Percentiles rank a stretch among this genome's conserved stretches.
Evolutionary conservation across 1,140 invertebrate species (phyloP).

Genomic region (Doryteuthis pealeii): DNA sequence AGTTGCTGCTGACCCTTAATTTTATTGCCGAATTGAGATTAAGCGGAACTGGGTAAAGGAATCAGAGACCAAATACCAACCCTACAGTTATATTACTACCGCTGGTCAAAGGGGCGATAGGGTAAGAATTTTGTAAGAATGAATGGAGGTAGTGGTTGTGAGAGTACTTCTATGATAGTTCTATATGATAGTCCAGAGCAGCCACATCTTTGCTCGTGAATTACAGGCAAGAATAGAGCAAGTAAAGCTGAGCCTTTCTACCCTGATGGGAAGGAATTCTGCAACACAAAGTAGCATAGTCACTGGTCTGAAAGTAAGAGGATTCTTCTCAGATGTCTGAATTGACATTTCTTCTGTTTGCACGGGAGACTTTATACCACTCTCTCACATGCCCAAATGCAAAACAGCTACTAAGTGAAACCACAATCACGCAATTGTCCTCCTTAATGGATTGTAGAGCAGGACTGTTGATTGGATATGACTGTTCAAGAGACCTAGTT

Average conservation of each 20-base stretch:
- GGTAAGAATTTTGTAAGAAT: too few species aligned
- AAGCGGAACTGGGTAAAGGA: too few species aligned
- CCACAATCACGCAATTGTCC: too few species aligned
- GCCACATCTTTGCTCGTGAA: constrained; percentile 20
- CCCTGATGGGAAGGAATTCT: constrained; percentile 17
- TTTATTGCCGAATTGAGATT: too few species aligned
- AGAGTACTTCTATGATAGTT: constrained; percentile 27
- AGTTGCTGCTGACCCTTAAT: too few species aligned
- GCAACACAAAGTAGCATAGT: constrained; percentile 16
- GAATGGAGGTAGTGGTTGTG: background rate
- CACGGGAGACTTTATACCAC: constrained; percentile 23
- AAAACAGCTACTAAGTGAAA: too few species aligned
- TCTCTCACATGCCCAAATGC: background rate
- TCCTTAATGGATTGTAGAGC: too few species aligned
- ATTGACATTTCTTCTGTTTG: constrained; percentile 11
- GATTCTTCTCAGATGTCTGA: constrained; percentile 19
- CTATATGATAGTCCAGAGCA: constrained; percentile 28
- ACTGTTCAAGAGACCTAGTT: too few species aligned
- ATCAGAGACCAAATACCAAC: too few species aligned
- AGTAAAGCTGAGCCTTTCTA: constrained; percentile 20
- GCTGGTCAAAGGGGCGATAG: too few species aligned
- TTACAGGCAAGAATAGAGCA: background rate
- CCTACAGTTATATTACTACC: too few species aligned
- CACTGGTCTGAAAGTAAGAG: constrained; percentile 12
- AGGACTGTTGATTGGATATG: too few species aligned